Conservation (phyloP, 2,113 vertebrate genomes). For the Dromas ardeola region DNA sequence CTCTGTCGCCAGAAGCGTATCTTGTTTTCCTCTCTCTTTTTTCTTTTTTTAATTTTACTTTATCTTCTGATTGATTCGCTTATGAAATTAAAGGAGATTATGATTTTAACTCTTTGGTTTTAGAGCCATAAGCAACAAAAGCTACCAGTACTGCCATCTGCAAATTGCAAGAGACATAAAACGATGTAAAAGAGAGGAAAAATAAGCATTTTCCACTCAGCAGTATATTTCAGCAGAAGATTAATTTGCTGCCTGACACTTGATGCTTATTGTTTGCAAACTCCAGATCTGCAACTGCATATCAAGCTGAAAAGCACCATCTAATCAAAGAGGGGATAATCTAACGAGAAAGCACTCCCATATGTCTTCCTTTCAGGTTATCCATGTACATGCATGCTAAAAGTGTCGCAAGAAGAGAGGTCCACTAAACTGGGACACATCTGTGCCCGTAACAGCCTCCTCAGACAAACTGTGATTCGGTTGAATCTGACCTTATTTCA, state of each 20-base stretch:
- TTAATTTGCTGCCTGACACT: constrained; percentile 39
- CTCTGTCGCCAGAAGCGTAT: neutral
- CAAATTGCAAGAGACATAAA: constrained; percentile 42
- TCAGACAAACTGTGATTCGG: neutral
- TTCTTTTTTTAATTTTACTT: neutral
- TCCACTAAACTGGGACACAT: neutral
- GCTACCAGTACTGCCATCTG: neutral
- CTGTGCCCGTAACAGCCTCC: neutral
- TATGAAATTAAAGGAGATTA: constrained; percentile 51
- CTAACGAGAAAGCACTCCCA: neutral
- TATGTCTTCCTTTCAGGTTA: neutral
- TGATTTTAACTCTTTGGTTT: constrained; percentile 45
- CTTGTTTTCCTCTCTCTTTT: neutral
- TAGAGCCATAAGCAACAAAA: neutral
- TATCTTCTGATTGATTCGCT: constrained; percentile 26
- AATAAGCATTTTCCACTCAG: neutral
- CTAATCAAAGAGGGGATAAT: neutral
- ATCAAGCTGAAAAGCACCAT: constrained; percentile 14
- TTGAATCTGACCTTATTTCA: neutral
- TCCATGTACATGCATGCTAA: too few species aligned
- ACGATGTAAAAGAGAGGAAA: neutral
- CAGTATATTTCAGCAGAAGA: constrained; percentile 14
- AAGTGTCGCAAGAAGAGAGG: neutral
- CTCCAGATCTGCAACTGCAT: neutral
- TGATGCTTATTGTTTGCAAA: constrained; percentile 39